phyloP scores from a whole-genome alignment of 2,113 vertebrate genomes.

The Malaclemys terrapin region DNA sequence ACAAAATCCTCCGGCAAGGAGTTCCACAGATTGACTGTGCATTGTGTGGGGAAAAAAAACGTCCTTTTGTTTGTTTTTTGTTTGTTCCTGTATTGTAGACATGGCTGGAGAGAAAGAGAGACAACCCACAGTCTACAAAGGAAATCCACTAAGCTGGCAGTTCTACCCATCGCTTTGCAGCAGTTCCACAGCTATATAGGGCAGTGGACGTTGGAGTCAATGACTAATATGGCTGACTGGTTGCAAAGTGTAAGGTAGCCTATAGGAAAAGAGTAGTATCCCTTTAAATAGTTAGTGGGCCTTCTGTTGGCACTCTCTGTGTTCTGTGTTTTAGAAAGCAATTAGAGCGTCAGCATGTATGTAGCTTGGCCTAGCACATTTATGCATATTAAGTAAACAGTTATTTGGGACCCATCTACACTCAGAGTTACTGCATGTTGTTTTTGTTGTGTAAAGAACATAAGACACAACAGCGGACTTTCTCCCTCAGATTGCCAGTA shows the following conservation, averaged over 20 bases:
- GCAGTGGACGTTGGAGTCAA: background rate
- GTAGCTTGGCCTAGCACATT: background rate
- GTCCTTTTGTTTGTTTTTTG: too few relatives aligned
- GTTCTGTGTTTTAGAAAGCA: background rate
- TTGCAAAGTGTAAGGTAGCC: background rate
- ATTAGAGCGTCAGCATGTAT: background rate
- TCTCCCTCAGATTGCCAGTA: background rate
- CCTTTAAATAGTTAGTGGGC: background rate
- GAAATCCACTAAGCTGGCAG: background rate
- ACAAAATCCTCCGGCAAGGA: too few relatives aligned
- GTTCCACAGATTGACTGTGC: too few relatives aligned
- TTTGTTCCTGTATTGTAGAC: background rate
- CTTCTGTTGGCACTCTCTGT: background rate
- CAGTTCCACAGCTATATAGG: background rate
- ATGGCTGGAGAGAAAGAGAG: background rate
- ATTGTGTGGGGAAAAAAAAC: too few relatives aligned
- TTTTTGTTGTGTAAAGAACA: background rate
- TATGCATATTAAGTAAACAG: background rate
- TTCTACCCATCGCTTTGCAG: background rate
- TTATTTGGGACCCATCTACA: background rate
- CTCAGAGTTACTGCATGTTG: background rate
- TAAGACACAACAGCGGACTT: background rate
- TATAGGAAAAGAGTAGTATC: background rate
- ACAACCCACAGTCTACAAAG: background rate
- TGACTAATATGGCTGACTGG: background rate